Percentiles rank a stretch among this genome's conserved stretches.
These are phyloP conservation scores for Pangasius macronema DNA, from an alignment of 2,797 vertebrate genomes.

Conservation along the genomic window DNA sequence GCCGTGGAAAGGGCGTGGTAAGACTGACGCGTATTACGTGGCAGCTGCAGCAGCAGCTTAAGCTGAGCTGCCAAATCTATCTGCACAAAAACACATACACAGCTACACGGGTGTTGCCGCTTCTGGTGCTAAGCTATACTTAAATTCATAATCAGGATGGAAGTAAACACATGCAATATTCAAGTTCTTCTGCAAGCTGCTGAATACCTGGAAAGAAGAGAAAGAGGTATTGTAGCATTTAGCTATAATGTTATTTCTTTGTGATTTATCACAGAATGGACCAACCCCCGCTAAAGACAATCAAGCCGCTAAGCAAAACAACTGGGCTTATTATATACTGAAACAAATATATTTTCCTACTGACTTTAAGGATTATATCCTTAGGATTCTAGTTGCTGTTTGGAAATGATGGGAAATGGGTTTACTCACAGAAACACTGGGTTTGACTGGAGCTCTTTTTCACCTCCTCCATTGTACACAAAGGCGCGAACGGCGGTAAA, in stretches of 20 bases:
- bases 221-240: constrained; percentile 73
- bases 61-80: constrained; percentile 41
- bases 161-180: constrained; percentile 82
- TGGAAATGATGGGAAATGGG: not conserved
- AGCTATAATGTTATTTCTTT: constrained; percentile 2
- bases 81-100: constrained; percentile 19
- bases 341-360: not conserved
- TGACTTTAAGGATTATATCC: not conserved
- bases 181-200: constrained; percentile 93
- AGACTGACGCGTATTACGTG: constrained; percentile 55
- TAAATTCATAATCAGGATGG: constrained; percentile 71
- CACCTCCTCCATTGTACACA: constrained; percentile 72
- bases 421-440: constrained; percentile 38
- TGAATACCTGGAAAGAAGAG: constrained; percentile 88
- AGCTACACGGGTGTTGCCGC: constrained; percentile 31
- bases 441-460: constrained; percentile 67
- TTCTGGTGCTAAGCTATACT: constrained; percentile 8
- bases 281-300: constrained; percentile 38
- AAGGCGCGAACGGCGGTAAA: constrained; percentile 79
- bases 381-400: not conserved
- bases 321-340: not conserved
- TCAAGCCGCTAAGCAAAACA: not conserved
- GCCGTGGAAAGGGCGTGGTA: constrained; percentile 44
- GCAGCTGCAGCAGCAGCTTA: constrained; percentile 13
- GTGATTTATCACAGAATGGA: constrained; percentile 28